Percentiles rank a stretch among this genome's conserved stretches.
phyloP scores from a whole-genome alignment of 1,140 invertebrate species.

The Spodoptera litura region DNA sequence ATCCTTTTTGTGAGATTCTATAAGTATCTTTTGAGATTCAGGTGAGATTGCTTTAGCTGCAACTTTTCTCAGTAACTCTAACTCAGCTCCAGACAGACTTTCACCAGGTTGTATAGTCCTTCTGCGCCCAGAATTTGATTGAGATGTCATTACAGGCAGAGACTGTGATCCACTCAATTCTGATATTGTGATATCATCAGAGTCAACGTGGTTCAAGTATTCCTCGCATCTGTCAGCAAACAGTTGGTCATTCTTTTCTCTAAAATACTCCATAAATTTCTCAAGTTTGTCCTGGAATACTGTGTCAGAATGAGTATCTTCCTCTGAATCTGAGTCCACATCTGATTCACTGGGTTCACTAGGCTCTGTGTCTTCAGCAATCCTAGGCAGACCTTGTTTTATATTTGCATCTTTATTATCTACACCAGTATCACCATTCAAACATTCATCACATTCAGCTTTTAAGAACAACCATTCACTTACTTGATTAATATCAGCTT shows the following conservation, averaged over 20 bases:
- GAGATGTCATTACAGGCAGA: conserved; percentile 80
- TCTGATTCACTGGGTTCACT: conserved; percentile 87
- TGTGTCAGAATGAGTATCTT: conserved; percentile 89
- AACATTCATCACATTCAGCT: conserved; percentile 94
- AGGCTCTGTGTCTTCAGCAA: conserved; percentile 85
- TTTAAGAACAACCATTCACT: conserved; percentile 94
- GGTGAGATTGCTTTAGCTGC: conserved; percentile 85
- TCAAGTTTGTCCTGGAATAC: conserved; percentile 89
- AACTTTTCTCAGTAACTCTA: conserved; percentile 86
- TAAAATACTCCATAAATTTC: conserved; percentile 90
- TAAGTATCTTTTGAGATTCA: conserved; percentile 85
- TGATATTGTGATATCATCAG: conserved; percentile 84
- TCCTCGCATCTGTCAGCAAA: conserved; percentile 87
- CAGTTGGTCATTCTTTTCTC: conserved; percentile 89
- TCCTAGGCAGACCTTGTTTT: conserved; percentile 83
- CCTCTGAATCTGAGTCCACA: conserved; percentile 88
- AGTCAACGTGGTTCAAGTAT: conserved; percentile 85
- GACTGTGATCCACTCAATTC: conserved; percentile 83
- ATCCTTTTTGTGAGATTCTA: conserved; percentile 85
- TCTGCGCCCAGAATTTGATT: conserved; percentile 82
- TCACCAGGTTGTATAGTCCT: conserved; percentile 87
- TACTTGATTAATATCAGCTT: conserved; percentile 91
- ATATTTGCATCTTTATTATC: conserved; percentile 85
- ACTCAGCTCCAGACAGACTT: conserved; percentile 86
- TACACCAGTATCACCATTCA: conserved; percentile 87